Conservation (phyloP, 2,797 vertebrate genomes). For the Sphenodon punctatus region DNA sequence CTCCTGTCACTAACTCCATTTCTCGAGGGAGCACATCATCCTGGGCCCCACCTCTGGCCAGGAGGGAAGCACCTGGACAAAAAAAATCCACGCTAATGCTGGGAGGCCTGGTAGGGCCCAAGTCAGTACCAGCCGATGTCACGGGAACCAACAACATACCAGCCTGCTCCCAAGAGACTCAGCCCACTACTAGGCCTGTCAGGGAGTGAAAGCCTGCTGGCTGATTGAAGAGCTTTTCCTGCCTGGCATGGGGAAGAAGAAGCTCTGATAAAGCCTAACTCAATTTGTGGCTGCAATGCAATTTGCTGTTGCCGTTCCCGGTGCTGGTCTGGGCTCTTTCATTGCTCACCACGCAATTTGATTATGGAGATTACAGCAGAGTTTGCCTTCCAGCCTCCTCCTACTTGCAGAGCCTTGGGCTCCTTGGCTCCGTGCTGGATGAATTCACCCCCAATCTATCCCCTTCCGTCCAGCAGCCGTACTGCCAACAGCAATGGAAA, state of each 20-base stretch:
- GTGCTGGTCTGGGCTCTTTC: conserved; percentile 20
- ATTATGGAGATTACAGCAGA: conserved; percentile 36
- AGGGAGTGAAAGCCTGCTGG: background rate
- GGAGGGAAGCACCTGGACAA: background rate
- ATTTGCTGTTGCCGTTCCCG: conserved; percentile 37
- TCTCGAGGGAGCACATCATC: background rate
- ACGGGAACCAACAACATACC: background rate
- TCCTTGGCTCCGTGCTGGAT: background rate
- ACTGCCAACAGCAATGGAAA: background rate
- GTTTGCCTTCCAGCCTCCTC: conserved; percentile 1
- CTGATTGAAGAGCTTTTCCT: conserved; percentile 22
- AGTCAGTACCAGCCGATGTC: background rate
- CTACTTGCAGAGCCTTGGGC: background rate
- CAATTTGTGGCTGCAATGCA: conserved; percentile 38
- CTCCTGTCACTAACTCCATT: background rate
- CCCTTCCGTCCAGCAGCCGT: background rate
- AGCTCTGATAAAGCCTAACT: conserved; percentile 24
- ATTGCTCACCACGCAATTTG: conserved; percentile 39
- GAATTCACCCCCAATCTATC: background rate
- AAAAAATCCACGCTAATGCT: background rate
- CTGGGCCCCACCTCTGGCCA: background rate
- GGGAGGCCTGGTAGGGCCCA: background rate
- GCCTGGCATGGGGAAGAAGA: conserved; percentile 16
- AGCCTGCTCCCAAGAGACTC: no score
- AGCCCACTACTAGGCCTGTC: no score